Percentiles rank a stretch among this genome's conserved stretches.
These are phyloP conservation scores for Sphinx pinastri DNA, from an alignment of 2,888 invertebrate species.

Conservation along the genomic window DNA sequence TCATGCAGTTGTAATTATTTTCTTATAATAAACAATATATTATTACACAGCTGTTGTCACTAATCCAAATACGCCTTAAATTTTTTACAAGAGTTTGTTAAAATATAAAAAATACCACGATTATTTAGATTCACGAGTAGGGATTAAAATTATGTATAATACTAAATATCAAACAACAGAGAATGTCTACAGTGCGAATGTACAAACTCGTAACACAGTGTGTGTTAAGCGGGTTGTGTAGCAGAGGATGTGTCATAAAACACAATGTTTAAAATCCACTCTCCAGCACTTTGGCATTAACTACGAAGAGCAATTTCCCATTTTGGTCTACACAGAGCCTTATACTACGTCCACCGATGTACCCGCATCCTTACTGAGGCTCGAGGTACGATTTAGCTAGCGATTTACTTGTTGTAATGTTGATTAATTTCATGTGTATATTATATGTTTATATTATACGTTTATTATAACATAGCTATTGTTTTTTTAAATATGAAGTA, in stretches of 20 bases:
- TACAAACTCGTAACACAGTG: neutral
- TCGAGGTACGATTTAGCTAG: neutral
- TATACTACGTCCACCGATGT: constrained; percentile 48
- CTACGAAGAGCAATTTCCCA: constrained; percentile 65
- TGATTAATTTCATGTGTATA: too few relatives aligned
- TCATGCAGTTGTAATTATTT: too few relatives aligned
- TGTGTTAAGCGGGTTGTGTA: neutral
- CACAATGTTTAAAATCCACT: constrained; percentile 66
- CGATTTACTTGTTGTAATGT: neutral
- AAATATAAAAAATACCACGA: too few relatives aligned
- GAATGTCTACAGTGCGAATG: neutral
- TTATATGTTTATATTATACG: too few relatives aligned
- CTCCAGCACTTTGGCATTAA: constrained; percentile 55
- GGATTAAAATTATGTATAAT: neutral
- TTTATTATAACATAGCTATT: too few relatives aligned
- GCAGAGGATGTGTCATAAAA: constrained; percentile 49
- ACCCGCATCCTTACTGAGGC: constrained; percentile 53
- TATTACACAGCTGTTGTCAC: too few relatives aligned
- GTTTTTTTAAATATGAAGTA: too few relatives aligned
- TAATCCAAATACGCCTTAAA: too few relatives aligned
- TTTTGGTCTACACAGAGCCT: constrained; percentile 62
- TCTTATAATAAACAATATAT: too few relatives aligned
- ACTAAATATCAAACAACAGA: neutral
- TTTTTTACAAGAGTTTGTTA: too few relatives aligned
- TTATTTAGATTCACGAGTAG: neutral